Evolutionary conservation across 2,113 vertebrate genomes (phyloP).

Genomic region (Zosterops japonicus): DNA sequence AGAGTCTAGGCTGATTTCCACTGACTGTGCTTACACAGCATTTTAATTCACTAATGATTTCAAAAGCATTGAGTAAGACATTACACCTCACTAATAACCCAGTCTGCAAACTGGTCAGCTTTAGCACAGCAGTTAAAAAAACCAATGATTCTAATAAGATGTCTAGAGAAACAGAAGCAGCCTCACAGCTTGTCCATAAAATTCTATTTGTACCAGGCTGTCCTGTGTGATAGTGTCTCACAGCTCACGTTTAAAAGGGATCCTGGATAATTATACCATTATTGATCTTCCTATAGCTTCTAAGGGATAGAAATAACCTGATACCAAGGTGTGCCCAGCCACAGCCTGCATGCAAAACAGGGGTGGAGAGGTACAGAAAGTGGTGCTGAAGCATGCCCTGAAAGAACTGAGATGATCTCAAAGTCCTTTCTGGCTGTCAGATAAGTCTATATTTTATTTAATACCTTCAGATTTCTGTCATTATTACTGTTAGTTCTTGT

Average conservation of each 20-base stretch:
- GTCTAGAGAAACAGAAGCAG: background rate
- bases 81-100: background rate
- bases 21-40: accelerated
- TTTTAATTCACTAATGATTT: background rate
- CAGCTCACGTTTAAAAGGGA: background rate
- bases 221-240: background rate
- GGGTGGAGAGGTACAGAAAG: background rate
- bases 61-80: background rate
- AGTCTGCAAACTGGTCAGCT: background rate
- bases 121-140: background rate
- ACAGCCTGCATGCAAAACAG: background rate
- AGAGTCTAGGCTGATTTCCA: background rate
- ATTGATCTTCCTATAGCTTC: background rate
- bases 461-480: background rate
- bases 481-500: background rate
- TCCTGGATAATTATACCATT: background rate
- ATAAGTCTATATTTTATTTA: background rate
- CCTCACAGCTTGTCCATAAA: background rate
- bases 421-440: background rate
- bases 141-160: background rate
- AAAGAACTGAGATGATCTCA: background rate
- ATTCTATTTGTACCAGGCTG: background rate
- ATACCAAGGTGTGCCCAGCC: background rate
- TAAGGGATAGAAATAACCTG: background rate
- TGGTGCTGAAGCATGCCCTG: background rate